Evolutionary conservation across 2,113 vertebrate species (phyloP).

Genomic region (Stegostoma tigrinum): DNA sequence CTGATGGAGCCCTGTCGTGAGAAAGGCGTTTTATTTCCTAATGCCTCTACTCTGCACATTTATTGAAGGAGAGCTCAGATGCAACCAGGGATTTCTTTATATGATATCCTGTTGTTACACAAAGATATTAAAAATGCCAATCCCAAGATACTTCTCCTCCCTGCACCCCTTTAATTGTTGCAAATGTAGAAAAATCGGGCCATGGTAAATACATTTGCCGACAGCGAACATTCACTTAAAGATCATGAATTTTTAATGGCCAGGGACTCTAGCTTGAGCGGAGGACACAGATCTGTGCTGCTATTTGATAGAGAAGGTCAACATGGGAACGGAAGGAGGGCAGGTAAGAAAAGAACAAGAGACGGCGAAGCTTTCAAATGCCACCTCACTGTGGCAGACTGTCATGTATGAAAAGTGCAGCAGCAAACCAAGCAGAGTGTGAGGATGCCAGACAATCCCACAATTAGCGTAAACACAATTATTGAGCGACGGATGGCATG

Average conservation of each 20-base stretch:
- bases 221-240: constrained; percentile 48
- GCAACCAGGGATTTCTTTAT: constrained; percentile 50
- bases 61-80: constrained; percentile 49
- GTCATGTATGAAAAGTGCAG: not conserved
- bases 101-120: constrained; percentile 48
- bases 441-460: constrained; percentile 11
- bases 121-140: constrained; percentile 49
- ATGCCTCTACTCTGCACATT: constrained; percentile 47
- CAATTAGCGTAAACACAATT: not conserved
- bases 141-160: constrained; percentile 48
- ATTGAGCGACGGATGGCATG: not conserved
- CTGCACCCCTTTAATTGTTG: constrained; percentile 55
- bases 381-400: constrained; percentile 41
- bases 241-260: constrained; percentile 59
- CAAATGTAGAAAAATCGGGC: constrained; percentile 50
- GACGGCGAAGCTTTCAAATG: constrained; percentile 51
- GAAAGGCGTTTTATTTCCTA: constrained; percentile 53
- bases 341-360: constrained; percentile 47
- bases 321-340: constrained; percentile 51
- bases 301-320: constrained; percentile 59
- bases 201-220: constrained; percentile 47
- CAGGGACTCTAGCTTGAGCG: constrained; percentile 47
- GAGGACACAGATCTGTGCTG: constrained; percentile 48
- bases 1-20: constrained; percentile 47
- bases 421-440: not conserved